Evolutionary conservation across 2,797 vertebrate genomes (phyloP).

Genomic region (Tolypeutes matacus): DNA sequence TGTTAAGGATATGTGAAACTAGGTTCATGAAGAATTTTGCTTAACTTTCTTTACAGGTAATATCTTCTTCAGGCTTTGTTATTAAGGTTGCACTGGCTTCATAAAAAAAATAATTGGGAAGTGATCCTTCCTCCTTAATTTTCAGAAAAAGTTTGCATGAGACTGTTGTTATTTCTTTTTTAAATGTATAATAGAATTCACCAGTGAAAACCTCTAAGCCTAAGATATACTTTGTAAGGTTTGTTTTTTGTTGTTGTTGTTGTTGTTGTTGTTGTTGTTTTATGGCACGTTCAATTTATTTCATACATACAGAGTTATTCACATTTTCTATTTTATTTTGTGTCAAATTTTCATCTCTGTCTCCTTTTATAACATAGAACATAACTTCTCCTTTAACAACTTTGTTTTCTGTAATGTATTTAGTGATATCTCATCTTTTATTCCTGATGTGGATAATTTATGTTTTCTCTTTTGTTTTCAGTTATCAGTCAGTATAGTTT

Average conservation of each 20-base stretch:
- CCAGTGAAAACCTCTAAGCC: not conserved
- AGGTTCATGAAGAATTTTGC: no score
- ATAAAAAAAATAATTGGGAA: no score
- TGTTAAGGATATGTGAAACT: no score
- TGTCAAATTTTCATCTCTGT: not conserved
- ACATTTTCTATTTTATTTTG: not conserved
- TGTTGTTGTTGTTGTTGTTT: no score
- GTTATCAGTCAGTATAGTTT: not conserved
- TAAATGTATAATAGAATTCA: not conserved
- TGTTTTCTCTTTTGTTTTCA: not conserved
- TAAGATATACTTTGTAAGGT: not conserved
- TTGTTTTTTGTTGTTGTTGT: no score
- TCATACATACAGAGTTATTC: not conserved
- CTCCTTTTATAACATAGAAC: not conserved
- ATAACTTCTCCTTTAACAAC: not conserved
- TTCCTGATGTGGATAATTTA: not conserved
- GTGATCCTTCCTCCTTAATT: not conserved
- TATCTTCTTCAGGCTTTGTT: no score
- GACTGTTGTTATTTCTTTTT: not conserved
- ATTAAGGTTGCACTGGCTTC: no score
- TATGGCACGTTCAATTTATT: not conserved
- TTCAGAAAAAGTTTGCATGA: not conserved
- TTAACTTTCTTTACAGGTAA: no score
- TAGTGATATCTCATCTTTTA: not conserved
- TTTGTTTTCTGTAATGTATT: not conserved